phyloP scores from a whole-genome alignment of 2,797 vertebrate species.

The Heliangelus exortis region DNA sequence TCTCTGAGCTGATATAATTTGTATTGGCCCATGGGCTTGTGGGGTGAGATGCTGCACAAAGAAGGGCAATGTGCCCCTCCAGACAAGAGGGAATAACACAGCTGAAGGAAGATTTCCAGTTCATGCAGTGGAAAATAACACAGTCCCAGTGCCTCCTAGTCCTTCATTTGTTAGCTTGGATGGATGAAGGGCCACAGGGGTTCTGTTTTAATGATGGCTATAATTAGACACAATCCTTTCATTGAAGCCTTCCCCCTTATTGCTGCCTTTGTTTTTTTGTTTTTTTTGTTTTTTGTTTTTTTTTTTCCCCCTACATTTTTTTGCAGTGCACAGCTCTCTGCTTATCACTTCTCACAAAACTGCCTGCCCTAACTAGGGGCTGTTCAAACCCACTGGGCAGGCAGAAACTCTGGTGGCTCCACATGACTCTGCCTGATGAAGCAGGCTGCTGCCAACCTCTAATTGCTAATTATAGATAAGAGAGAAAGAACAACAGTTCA shows the following conservation, averaged over 20 bases:
- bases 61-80: not conserved
- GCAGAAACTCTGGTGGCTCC: constrained; percentile 58
- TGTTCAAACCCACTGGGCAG: constrained; percentile 57
- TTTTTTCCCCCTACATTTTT: not conserved
- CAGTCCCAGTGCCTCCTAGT: not conserved
- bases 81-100: not conserved
- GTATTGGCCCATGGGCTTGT: not conserved
- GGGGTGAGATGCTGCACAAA: not conserved
- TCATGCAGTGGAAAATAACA: not conserved
- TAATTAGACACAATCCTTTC: not conserved
- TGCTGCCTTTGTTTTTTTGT: not conserved
- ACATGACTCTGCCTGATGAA: not conserved
- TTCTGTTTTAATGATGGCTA: not conserved
- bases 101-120: not conserved
- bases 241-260: not conserved
- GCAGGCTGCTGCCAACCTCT: not conserved
- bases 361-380: constrained; percentile 2
- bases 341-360: constrained; percentile 32
- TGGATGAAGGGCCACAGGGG: not conserved
- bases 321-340: not conserved
- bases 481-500: not conserved
- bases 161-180: not conserved
- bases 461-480: constrained; percentile 44
- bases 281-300: not conserved
- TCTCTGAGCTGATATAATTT: not conserved